phyloP scores from a whole-genome alignment of 1,140 invertebrate genomes.

The Papilio xuthus region DNA sequence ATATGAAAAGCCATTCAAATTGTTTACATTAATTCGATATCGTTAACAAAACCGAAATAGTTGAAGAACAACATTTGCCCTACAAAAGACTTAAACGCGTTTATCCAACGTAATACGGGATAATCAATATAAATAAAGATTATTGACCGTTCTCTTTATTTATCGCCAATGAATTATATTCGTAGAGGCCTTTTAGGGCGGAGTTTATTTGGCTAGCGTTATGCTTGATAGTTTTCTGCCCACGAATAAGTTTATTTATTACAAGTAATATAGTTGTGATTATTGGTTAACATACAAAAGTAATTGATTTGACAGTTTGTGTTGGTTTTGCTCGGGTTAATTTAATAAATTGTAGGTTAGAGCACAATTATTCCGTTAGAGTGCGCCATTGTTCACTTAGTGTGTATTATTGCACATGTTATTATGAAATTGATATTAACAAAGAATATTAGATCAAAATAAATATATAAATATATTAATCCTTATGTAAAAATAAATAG shows the following conservation, averaged over 20 bases:
- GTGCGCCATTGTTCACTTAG: background rate
- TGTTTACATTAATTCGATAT: conserved; percentile 7
- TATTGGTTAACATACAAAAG: conserved; percentile 20
- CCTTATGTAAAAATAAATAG: too few relatives aligned
- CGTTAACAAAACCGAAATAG: background rate
- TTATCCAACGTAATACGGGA: background rate
- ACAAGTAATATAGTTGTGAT: background rate
- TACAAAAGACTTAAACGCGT: conserved; percentile 15
- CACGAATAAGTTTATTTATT: conserved; percentile 19
- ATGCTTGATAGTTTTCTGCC: conserved; percentile 5
- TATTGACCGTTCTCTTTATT: background rate
- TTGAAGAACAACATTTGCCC: background rate
- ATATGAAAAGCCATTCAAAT: background rate
- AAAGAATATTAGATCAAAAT: too few relatives aligned
- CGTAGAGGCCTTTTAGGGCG: background rate
- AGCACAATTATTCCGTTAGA: conserved; percentile 5
- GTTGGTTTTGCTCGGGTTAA: background rate
- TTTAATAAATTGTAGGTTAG: conserved; percentile 6
- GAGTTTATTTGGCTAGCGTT: conserved; percentile 10
- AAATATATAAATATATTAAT: too few relatives aligned
- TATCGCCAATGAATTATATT: background rate
- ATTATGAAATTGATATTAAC: background rate
- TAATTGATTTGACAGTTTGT: conserved; percentile 17
- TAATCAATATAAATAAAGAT: conserved; percentile 21
- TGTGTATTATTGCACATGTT: background rate